Evolutionary conservation across 1,140 invertebrate genomes (phyloP).

Genomic region (Macrobrachium rosenbergii): DNA sequence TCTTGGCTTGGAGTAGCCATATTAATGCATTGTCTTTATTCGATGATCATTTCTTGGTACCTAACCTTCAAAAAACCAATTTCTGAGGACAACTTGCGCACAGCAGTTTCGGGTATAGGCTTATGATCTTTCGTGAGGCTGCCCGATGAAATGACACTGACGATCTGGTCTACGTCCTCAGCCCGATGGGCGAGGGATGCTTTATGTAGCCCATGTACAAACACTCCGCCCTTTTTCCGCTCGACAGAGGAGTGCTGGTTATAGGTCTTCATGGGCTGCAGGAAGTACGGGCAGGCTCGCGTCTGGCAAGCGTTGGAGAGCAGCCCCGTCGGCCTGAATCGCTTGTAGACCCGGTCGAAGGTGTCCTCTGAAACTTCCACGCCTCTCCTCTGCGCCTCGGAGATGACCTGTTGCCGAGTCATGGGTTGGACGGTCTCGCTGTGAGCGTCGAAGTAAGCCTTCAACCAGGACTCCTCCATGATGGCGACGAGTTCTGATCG

Average conservation of each 20-base stretch:
- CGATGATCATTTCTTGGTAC: no score
- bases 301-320: slow-evolving; percentile 31
- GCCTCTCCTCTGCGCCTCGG: not conserved
- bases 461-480: not conserved
- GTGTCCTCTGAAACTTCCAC: slow-evolving; percentile 10
- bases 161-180: not conserved
- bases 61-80: no score
- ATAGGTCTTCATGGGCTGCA: slow-evolving; percentile 2
- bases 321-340: slow-evolving; percentile 18
- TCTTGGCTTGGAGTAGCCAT: no score
- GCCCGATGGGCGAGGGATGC: not conserved
- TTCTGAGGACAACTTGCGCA: not conserved
- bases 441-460: slow-evolving; percentile 29
- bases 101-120: not conserved
- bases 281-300: slow-evolving; percentile 24
- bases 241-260: slow-evolving; percentile 30
- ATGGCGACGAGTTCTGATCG: not conserved
- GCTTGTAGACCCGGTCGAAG: slow-evolving; percentile 29
- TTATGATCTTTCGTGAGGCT: not conserved
- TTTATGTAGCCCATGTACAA: slow-evolving; percentile 17
- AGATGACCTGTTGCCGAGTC: slow-evolving; percentile 1
- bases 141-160: not conserved
- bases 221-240: not conserved
- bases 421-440: slow-evolving; percentile 18
- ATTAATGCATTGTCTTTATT: no score